Evolutionary conservation across 2,113 vertebrate genomes (phyloP), one percentile per base, ranked within the genome.

Genomic region (Kryptolebias marmoratus): DNA sequence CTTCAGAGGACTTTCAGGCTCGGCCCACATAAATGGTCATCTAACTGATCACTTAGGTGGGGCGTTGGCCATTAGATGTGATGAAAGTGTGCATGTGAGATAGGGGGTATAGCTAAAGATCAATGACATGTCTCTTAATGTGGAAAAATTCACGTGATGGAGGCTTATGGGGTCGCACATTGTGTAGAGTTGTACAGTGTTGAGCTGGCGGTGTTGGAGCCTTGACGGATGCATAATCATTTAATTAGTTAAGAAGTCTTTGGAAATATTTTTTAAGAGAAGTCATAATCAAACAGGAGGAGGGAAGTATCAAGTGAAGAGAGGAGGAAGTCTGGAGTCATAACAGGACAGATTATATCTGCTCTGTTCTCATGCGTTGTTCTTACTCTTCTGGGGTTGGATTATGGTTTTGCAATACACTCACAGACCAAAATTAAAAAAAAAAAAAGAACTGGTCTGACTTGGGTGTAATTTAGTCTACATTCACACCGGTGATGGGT

Each of bases 81-180:
- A 54, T 60, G 71, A 62, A 66, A 70, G 55, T 58, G 68, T 72
- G 53, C 32, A 47, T 48, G 75, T 63, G 68, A 61, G 50, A 44
- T 64, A 39, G 42, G 45, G 6, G 32, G 22, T 58, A 12, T 15
- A 11, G 69, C 64, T 64, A 74, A 70, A 75, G 73, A 87, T 91
- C 61, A 68, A 84, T 89, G 71, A 10, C 44, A 57, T 71, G 80
- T 87, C 79, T 64, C 55, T 76, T 78, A 49, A 60, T 53, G 71
- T 80, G 42, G 71, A 75, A 64, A 83, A 85, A 85, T 88, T 76
- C 60, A 79, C 84, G 67, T 58, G 48, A 80, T 80, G 65, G 79
- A 60, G 54, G 55, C 64, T 31, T 22, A 8, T 8, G 52, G 59
- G 73, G 39, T 55, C 54, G 22, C 65, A 54, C 15, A 22, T 71